Percentiles rank a stretch among this genome's conserved stretches.
Evolutionary conservation across 2,797 vertebrate species (phyloP).

Genomic region (Myripristis murdjan): DNA sequence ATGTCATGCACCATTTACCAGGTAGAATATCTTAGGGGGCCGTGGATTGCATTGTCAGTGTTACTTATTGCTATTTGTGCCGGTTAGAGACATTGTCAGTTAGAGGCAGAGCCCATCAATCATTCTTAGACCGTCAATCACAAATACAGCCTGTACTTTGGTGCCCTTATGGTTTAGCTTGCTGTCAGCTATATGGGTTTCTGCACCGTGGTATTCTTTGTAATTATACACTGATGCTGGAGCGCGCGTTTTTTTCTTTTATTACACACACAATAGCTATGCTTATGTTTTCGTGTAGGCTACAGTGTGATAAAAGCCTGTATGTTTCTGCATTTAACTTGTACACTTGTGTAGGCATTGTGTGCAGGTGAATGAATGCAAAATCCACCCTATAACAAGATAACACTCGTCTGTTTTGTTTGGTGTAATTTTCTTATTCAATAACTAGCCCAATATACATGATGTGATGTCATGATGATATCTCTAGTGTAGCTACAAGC

Average conservation of each 20-base stretch:
- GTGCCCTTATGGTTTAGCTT: slow-evolving; percentile 4
- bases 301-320: no score
- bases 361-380: no score
- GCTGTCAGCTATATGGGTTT: slow-evolving; percentile 3
- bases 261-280: neutral
- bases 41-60: slow-evolving; percentile 21
- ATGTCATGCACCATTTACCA: slow-evolving; percentile 23
- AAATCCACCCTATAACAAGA: no score
- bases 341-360: no score
- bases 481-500: no score
- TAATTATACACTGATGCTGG: neutral
- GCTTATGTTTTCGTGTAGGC: neutral
- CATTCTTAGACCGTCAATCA: slow-evolving; percentile 25
- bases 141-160: neutral
- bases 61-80: slow-evolving; percentile 21
- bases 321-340: no score
- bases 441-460: no score
- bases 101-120: slow-evolving; percentile 23
- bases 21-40: slow-evolving; percentile 11
- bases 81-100: slow-evolving; percentile 15
- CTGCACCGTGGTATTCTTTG: neutral
- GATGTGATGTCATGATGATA: no score
- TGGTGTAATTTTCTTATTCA: no score
- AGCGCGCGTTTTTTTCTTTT: neutral
- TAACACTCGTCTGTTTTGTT: no score